Evolutionary conservation across 2,888 invertebrate genomes (phyloP).

Genomic region (Nephrotoma flavescens): DNA sequence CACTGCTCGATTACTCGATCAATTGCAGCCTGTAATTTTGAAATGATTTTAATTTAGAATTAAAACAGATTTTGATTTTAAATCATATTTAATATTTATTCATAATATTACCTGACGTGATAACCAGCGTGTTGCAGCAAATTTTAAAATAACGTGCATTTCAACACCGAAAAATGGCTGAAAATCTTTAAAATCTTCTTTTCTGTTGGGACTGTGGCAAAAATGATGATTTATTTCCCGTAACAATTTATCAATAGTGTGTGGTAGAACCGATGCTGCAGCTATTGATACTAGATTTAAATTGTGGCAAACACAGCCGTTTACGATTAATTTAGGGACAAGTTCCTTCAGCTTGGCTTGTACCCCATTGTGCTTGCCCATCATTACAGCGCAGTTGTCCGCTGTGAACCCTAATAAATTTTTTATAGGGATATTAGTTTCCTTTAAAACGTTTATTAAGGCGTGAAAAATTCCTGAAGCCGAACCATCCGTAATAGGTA

Average conservation of each 20-base stretch:
- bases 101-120: background rate
- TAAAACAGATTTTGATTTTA: background rate
- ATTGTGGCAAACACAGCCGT: background rate
- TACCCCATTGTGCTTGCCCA: constrained; percentile 9
- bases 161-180: too few species aligned
- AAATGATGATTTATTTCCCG: constrained; percentile 6
- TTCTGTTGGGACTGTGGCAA: background rate
- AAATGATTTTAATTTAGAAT: background rate
- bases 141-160: too few species aligned
- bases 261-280: background rate
- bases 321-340: background rate
- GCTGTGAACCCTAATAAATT: constrained; percentile 1
- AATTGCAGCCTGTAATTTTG: background rate
- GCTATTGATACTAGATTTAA: background rate
- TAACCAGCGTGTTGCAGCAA: background rate
- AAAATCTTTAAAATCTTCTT: background rate
- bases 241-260: background rate
- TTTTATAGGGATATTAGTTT: background rate
- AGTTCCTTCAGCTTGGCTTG: constrained; percentile 8
- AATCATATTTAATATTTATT: too few species aligned
- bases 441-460: background rate
- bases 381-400: constrained; percentile 2
- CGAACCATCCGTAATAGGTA: background rate
- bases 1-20: constrained; percentile 4
- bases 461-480: background rate